Evolutionary conservation across 2,797 vertebrate species (phyloP), one percentile per base, ranked within the genome.

Genomic region (Nothura maculosa): DNA sequence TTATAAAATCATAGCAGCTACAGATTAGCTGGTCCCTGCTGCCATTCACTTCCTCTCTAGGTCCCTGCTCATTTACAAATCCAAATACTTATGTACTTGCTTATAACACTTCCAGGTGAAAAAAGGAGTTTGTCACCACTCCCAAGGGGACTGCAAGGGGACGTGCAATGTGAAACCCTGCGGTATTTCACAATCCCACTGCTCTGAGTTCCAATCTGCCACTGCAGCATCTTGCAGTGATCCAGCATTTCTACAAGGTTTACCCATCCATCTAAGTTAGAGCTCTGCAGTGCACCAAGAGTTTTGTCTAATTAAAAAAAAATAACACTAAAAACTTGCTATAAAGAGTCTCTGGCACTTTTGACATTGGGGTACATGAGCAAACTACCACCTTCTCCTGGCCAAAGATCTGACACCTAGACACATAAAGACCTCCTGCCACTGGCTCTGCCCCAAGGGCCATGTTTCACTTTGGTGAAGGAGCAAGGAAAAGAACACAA

Each of bases 1-100:
- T 45, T 81, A 63, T 36, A 19, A 43, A 92, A 92, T 86, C 89
- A 27, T 61, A 80, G 9, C 16, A 47, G 87, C 88, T 79, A 90
- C 67, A 91, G 77, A 89, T 79, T n/a, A 92, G 77, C 74, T 81
- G 57, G 81, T 84, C 64, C 63, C n/a, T 57, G 57, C 81, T 91
- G 43, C 78, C 77, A 52, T 76, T 92, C 70, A 36, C 74, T 91
- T 86, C 12, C 5, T 67, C n/a, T 63, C 86, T 86, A 66, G 32
- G 24, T 79, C 63, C 36, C 66, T 48, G 69, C 32, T 84, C 52
- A 70, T 87, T 84, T 91, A 79, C 60, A 79, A 92, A 91, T 90
- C 81, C 92, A 81, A 72, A 81, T 43, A 42, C 58, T 86, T 88
- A 67, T 58, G 24, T 30, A 13, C 47, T 84, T 78, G 52, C 38